phyloP scores from a whole-genome alignment of 2,113 vertebrate genomes.

The Myrmecophaga tridactyla region DNA sequence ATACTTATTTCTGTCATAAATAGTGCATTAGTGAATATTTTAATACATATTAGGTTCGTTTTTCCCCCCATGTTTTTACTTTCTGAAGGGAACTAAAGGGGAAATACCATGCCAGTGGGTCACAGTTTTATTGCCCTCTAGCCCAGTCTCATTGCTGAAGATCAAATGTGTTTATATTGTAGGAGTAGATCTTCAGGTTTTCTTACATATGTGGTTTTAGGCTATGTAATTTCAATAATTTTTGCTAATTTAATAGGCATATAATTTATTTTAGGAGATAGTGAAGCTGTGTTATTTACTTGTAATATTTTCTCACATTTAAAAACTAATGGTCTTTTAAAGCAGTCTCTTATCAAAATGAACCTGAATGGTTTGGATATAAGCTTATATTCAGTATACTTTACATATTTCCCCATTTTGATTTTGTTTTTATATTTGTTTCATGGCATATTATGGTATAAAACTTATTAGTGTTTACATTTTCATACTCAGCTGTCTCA shows the following conservation, averaged over 20 bases:
- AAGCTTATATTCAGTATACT: not conserved
- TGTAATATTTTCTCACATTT: not conserved
- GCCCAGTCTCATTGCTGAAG: not conserved
- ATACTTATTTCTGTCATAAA: not conserved
- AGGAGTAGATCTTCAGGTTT: not conserved
- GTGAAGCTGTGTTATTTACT: not conserved
- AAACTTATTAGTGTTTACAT: not conserved
- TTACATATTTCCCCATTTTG: not conserved
- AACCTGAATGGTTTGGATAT: not conserved
- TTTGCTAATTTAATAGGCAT: not conserved
- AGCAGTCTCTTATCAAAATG: not conserved
- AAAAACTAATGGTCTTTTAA: not conserved
- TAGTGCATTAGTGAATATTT: slow-evolving; percentile 36
- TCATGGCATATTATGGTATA: not conserved
- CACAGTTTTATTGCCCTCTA: not conserved
- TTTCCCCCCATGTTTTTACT: not conserved
- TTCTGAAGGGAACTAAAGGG: not conserved
- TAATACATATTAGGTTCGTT: not conserved
- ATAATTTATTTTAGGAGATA: not conserved
- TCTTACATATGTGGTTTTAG: not conserved
- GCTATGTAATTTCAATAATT: not conserved
- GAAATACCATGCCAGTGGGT: not conserved
- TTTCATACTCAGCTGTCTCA: not conserved
- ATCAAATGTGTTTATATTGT: not conserved
- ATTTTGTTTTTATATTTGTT: not conserved